Percentiles rank a stretch among this genome's conserved stretches.
These are phyloP conservation scores for Centropyge bicolor DNA, from an alignment of 2,797 vertebrate genomes.

Conservation along the genomic window DNA sequence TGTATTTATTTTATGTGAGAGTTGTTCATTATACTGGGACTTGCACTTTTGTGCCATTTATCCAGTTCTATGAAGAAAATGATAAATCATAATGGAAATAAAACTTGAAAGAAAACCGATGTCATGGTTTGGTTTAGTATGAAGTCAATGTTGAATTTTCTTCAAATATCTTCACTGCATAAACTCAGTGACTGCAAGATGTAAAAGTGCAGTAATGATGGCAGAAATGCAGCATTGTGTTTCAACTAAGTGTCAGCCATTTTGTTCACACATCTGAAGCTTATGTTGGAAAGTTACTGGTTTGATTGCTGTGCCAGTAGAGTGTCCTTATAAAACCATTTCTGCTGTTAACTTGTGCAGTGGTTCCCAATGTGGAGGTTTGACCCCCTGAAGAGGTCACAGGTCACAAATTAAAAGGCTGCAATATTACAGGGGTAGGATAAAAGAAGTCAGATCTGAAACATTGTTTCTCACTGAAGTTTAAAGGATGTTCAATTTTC, in stretches of 20 bases:
- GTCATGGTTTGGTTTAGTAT: constrained; percentile 47
- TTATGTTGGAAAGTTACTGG: background rate
- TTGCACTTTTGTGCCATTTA: constrained; percentile 73
- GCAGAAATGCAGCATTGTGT: too few relatives aligned
- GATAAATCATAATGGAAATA: constrained; percentile 73
- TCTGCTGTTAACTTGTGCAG: background rate
- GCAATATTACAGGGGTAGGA: background rate
- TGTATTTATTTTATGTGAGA: constrained; percentile 83
- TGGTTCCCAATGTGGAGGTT: too few relatives aligned
- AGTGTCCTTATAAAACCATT: background rate
- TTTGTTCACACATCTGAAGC: background rate
- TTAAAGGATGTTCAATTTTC: too few relatives aligned
- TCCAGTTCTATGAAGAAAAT: constrained; percentile 75
- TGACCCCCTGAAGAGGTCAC: too few relatives aligned
- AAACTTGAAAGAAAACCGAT: constrained; percentile 58
- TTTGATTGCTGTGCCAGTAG: background rate
- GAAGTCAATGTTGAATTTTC: background rate
- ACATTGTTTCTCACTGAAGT: background rate
- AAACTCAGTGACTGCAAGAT: background rate
- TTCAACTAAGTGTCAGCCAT: too few relatives aligned
- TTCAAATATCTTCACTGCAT: background rate
- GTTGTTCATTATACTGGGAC: constrained; percentile 76
- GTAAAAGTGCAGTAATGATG: background rate
- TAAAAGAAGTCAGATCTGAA: background rate
- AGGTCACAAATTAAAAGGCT: too few relatives aligned